Base-by-base conservation (phyloP, 2,888 invertebrate species). In the Boloria selene region DNA sequence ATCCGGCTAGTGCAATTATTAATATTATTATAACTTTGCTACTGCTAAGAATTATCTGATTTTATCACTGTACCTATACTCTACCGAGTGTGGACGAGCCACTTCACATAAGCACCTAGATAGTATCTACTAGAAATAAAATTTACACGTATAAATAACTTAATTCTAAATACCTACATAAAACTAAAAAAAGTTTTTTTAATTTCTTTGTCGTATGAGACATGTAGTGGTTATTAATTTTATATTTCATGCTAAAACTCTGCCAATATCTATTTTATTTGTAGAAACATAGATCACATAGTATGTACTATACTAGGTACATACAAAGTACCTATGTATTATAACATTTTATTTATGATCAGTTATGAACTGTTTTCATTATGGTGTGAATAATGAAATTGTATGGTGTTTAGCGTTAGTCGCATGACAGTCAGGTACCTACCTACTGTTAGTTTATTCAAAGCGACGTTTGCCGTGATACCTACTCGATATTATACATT, bases 321-420 rank as follows among this genome's bases (percentile, higher is more conserved):
- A 3, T 38, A 38, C 31, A 4, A 6, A 5, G 6, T 31, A 31
- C 5, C 31, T 38, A 7, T 10, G 31, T 38, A 38, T 38, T 38
- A 10, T 10, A 38, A 44, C 16, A 5, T 45, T 56, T 56, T 45
- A 45, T 22, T n/a, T 56, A 45, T 22, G n/a, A 26, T 22, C 2
- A 45, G 45, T 22, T 7, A 22, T 45, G 10, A 56, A 45, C 45
- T 10, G 22, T 22, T 45, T 22, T n/a, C 53, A 60, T 68, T 65
- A 65, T 54, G 31, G 49, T 45, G 17, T 68, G 51, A 65, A 68
- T 68, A 62, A 68, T 68, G 42, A 59, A 65, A 59, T 63, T 65
- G 62, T 49, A 54, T 61, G 44, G 44, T 44, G 45, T 56, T 55
- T 65, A 54, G 38, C 61, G 44, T 54, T 47, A n/a, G 18, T 16